Base-by-base conservation (phyloP, 2,797 vertebrate species). In the Amblyraja radiata region DNA sequence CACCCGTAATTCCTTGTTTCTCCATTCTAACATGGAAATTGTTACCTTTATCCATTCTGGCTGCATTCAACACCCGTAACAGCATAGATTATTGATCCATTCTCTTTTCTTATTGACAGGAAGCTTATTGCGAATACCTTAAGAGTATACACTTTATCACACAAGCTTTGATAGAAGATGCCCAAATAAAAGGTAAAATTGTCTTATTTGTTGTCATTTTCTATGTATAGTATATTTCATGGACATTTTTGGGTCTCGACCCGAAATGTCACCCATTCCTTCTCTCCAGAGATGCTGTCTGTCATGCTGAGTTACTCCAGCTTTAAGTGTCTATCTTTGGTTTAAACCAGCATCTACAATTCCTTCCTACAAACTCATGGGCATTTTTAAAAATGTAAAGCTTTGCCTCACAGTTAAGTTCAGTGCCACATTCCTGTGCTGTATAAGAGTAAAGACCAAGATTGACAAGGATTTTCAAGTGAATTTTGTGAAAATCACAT, bases 81-180 rank as follows among this genome's bases (percentile, higher is more conserved):
- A 93, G 39, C 13, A 28, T 36, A 8, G 11, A 28, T 46, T 81
- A 93, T 46, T 93, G 94, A 32, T 93, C 93, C 25, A 5, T 25
- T 81, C 13, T 73, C 39, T 93, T 95, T 39, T 94, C 5, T 93
- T 54, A 36, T 23, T 84, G 94, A 65, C 95, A 99, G 98, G 98
- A 99, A 93, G 98, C 98, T 0, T 99, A 99, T 68, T 95, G 95
- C 93, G 97, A 98, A 94, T 99, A 99, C 93, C 96, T 99, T 92
- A 96, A 95, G 94, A 98, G 97, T 93, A 97, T 99, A 94, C 96
- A 96, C 95, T 98, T 97, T 94, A 98, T 99, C 65, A 97, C 98
- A 79, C 97, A 97, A 92, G 96, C 95, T 93, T 96, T 99, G 93
- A 95, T 99, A 94, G 98, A 99, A 93, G 97, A 99, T 93, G 96